Base-by-base conservation (phyloP, 2,797 vertebrate species). In the Sitta carolinensis region DNA sequence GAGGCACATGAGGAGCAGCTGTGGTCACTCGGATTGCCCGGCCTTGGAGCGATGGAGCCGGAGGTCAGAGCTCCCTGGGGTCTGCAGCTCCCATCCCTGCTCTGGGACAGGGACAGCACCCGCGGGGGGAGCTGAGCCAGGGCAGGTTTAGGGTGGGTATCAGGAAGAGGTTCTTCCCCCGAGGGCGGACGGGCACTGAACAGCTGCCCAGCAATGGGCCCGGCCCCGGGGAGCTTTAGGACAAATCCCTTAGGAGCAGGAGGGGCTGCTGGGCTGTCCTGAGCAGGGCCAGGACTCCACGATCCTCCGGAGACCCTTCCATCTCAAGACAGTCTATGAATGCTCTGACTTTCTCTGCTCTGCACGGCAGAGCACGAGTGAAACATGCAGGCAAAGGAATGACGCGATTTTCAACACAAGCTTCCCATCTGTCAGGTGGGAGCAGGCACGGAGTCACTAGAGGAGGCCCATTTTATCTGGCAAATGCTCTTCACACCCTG, bases 351-450 rank as follows among this genome's bases (percentile, higher is more conserved):
- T 42, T 7, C n/a, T 45, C 5, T 17, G 25, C 30, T 10, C 3
- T 3, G 7, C 29, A 5, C 19, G 70, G 52, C 32, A 38, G 7
- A 72, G 20, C 11, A 43, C 1, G 8, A 13, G 7, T 30, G 17
- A 55, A 45, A 48, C 21, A 3, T 0, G 6, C 0, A 36, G 6
- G 16, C 9, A 38, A 27, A 38, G 27, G 0, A 34, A 16, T 2
- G 34, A 43, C 5, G 0, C 0, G 3, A 47, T 20, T 82, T 75
- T 21, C 29, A n/a, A 38, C 23, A 30, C 2, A 22, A 61, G 11
- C 2, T 40, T 45, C 32, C 23, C 16, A 5, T 27, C 3, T 19
- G 4, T 1, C 10, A 11, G 25, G 16, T 7, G 42, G 27, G 17
- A 61, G 32, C 2, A 42, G 42, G 38, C 48, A 18, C 0, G 7